Evolutionary conservation across 2,113 vertebrate genomes (phyloP).

Genomic region (Mustela nigripes): DNA sequence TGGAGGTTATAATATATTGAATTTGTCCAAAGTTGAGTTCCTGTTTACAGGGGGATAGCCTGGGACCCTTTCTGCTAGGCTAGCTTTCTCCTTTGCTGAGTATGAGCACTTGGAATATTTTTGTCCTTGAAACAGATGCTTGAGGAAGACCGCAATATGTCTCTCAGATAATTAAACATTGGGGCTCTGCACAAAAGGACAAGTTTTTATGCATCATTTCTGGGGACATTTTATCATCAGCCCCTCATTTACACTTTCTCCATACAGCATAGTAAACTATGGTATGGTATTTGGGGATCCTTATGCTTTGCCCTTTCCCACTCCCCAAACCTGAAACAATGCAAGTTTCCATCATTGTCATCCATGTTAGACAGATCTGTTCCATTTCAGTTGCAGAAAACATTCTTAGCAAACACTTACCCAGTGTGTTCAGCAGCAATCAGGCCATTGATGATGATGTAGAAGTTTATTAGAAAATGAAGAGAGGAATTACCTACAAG

Average conservation of each 20-base stretch:
- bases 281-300: background rate
- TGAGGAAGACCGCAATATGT: conserved; percentile 25
- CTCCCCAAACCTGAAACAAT: conserved; percentile 25
- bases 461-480: conserved; percentile 19
- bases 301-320: conserved; percentile 45
- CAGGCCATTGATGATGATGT: conserved; percentile 61
- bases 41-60: conserved; percentile 22
- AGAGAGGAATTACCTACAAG: conserved; percentile 72
- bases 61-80: conserved; percentile 39
- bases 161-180: conserved; percentile 69
- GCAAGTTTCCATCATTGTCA: background rate
- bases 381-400: conserved; percentile 47
- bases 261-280: conserved; percentile 48
- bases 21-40: conserved; percentile 56
- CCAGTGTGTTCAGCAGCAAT: background rate
- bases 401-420: conserved; percentile 63
- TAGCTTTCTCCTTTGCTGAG: conserved; percentile 74
- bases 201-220: conserved; percentile 54
- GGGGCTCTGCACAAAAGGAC: background rate
- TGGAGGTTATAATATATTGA: conserved; percentile 49
- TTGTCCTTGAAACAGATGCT: conserved; percentile 64
- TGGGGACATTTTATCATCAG: conserved; percentile 34
- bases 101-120: conserved; percentile 56
- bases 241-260: conserved; percentile 52
- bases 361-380: conserved; percentile 1